phyloP scores from a whole-genome alignment of 2,113 vertebrate species.

The Mohoua ochrocephala region DNA sequence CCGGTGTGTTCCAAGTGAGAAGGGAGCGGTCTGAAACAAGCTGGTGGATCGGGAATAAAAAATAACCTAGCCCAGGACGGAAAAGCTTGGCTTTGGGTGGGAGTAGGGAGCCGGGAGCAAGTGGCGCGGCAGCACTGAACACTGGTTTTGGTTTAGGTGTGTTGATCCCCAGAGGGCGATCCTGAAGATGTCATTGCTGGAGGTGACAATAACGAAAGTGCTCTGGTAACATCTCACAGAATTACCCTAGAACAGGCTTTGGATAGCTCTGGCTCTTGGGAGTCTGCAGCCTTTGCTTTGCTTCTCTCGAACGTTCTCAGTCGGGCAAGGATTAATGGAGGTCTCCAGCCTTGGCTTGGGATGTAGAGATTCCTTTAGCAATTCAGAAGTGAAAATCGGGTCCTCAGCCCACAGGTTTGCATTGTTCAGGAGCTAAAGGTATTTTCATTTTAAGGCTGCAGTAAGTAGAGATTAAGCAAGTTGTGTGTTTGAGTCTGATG shows the following conservation, averaged over 20 bases:
- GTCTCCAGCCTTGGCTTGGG: background rate
- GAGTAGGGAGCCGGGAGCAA: background rate
- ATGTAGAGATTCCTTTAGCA: accelerated
- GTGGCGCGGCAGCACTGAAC: background rate
- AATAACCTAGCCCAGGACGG: accelerated
- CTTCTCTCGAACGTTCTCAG: accelerated
- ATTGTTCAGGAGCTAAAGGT: background rate
- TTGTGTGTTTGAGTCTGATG: background rate
- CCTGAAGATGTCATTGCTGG: accelerated
- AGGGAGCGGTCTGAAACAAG: background rate
- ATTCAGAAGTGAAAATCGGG: background rate
- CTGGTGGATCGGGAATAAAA: accelerated
- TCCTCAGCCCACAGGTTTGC: background rate
- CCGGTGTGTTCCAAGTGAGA: accelerated
- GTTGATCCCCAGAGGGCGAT: accelerated
- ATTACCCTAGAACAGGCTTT: background rate
- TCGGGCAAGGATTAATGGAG: background rate
- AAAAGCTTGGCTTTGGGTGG: background rate
- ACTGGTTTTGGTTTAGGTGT: too few species aligned
- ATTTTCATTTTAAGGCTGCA: background rate
- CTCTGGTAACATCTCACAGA: too few species aligned
- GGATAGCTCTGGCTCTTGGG: background rate
- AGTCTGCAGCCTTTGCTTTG: background rate
- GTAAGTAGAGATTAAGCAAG: background rate
- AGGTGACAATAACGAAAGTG: background rate